Evolutionary conservation across 30 jellyfish, hydroid and myxozoan genomes (phyloP).

Genomic region (Aurelia aurita): DNA sequence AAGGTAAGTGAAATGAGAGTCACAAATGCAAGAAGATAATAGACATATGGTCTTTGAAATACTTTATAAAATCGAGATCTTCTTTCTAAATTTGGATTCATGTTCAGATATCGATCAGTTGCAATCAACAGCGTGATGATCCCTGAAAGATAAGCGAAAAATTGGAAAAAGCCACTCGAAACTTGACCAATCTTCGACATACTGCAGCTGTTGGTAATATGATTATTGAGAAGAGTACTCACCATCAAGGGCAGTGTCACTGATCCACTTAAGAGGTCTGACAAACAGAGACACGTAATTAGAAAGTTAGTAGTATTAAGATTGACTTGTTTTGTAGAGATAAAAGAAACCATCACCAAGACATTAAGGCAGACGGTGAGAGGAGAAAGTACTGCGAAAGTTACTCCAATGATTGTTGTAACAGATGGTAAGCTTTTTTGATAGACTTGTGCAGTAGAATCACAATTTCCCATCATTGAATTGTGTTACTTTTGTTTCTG

Average conservation of each 20-base stretch:
- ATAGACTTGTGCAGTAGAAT: too few species aligned
- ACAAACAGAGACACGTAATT: constrained; percentile 1
- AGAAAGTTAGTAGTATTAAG: constrained; percentile 28
- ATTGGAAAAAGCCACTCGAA: background rate
- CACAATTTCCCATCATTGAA: too few species aligned
- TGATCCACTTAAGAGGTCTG: constrained; percentile 28
- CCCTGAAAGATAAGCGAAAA: background rate
- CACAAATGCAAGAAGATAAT: too few species aligned
- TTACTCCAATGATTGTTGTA: background rate
- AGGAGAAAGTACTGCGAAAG: background rate
- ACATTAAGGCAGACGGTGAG: background rate
- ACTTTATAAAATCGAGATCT: too few species aligned
- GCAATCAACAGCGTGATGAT: constrained; percentile 3
- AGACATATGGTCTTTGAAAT: too few species aligned
- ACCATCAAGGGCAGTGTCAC: constrained; percentile 10
- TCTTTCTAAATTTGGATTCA: background rate
- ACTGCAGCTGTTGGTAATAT: background rate
- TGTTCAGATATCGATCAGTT: constrained; percentile 38
- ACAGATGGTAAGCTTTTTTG: too few species aligned
- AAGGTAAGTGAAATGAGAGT: too few species aligned
- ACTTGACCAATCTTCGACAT: background rate
- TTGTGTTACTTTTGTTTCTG: too few species aligned
- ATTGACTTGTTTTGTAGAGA: constrained; percentile 14
- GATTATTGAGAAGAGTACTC: background rate
- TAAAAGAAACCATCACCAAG: constrained; percentile 7